Percentiles rank a stretch among this genome's conserved stretches.
Conservation (phyloP, 2,888 invertebrate genomes). For the Noctua pronuba region DNA sequence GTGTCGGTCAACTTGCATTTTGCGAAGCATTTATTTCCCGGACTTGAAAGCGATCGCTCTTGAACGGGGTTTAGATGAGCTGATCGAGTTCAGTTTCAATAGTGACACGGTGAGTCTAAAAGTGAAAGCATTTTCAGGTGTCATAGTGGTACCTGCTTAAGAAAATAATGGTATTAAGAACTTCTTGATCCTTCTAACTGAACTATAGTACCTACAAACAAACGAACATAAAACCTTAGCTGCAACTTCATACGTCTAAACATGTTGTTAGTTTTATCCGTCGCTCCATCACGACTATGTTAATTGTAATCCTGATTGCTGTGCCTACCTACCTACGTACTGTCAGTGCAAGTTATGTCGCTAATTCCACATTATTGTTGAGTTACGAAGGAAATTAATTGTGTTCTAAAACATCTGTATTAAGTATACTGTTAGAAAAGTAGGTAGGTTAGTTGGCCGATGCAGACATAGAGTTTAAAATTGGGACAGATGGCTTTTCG, state of each 20-base stretch:
- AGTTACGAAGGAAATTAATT: neutral
- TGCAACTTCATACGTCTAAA: slow-evolving; percentile 29
- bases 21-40: neutral
- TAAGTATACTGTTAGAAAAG: neutral
- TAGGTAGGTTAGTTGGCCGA: neutral
- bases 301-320: slow-evolving; percentile 46
- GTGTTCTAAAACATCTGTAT: neutral
- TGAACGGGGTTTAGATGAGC: neutral
- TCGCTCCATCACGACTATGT: slow-evolving; percentile 54
- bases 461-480: neutral
- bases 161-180: neutral
- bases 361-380: neutral
- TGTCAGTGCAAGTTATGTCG: neutral
- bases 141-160: too few species aligned
- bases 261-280: slow-evolving; percentile 45
- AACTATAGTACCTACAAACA: neutral
- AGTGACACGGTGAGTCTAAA: neutral
- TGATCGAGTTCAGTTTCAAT: neutral
- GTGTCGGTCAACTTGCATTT: neutral
- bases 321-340: slow-evolving; percentile 5
- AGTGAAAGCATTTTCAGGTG: neutral
- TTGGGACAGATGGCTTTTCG: neutral
- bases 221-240: neutral
- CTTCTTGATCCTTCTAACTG: neutral
- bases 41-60: neutral